phyloP scores from a whole-genome alignment of 35 echinoderm and acorn worm genomes.

The Acanthaster planci region DNA sequence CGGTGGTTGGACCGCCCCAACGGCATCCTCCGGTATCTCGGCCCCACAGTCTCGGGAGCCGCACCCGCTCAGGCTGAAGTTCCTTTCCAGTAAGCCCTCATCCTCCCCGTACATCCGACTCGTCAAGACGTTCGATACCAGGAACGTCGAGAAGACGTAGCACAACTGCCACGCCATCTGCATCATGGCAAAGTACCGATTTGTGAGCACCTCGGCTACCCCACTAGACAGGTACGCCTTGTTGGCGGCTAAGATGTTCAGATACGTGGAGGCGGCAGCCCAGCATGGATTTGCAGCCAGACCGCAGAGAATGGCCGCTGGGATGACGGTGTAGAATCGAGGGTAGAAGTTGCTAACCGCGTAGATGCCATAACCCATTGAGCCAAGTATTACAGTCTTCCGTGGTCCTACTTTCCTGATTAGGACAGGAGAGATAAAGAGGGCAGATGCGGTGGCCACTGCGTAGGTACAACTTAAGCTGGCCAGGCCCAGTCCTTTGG shows the following conservation, averaged over 20 bases:
- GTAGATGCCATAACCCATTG: not conserved
- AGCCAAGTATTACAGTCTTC: not conserved
- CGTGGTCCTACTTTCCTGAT: not conserved
- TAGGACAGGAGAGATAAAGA: not conserved
- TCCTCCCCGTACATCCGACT: not conserved
- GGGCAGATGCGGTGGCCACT: not conserved
- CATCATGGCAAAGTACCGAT: not conserved
- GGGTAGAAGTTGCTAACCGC: constrained; percentile 1
- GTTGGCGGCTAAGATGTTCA: not conserved
- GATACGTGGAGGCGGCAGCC: not conserved
- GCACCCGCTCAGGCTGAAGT: not conserved
- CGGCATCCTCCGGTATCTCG: not conserved
- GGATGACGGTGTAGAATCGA: not conserved
- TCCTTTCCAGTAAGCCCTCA: not conserved
- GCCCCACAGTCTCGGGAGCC: not conserved
- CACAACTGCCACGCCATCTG: not conserved
- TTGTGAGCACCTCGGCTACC: not conserved
- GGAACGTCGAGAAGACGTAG: not conserved
- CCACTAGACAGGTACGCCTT: not conserved
- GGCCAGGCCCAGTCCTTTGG: not conserved
- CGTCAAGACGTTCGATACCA: not conserved
- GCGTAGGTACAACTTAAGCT: constrained; percentile 5
- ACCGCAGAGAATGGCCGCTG: not conserved
- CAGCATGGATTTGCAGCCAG: not conserved
- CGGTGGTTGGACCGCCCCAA: not conserved